Evolutionary conservation across 1,140 invertebrate genomes (phyloP).

Genomic region (Trypoxylus dichotomus): DNA sequence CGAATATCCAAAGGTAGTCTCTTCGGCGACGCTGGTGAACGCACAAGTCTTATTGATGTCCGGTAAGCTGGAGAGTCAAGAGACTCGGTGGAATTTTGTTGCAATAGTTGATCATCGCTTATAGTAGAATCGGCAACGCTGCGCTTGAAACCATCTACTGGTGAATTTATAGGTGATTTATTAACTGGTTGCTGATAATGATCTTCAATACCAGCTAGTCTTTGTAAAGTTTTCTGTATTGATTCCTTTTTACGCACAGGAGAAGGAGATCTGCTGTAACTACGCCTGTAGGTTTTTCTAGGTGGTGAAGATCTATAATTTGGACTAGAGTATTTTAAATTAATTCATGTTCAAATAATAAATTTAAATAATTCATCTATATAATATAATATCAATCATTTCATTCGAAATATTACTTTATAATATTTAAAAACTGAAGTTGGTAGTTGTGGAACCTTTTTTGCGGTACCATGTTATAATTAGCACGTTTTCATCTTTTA

Average conservation of each 20-base stretch:
- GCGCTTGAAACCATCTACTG: conserved; percentile 49
- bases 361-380: background rate
- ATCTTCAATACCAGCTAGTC: conserved; percentile 26
- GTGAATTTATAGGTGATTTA: conserved; percentile 41
- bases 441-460: too few relatives aligned
- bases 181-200: background rate
- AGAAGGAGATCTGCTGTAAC: conserved; percentile 29
- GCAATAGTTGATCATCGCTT: conserved; percentile 55
- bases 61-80: conserved; percentile 32
- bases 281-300: background rate
- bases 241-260: conserved; percentile 7
- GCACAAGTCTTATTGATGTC: background rate
- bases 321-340: background rate
- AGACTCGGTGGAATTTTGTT: conserved; percentile 37
- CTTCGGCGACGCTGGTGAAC: conserved; percentile 40
- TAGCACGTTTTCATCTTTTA: too few relatives aligned
- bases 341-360: background rate
- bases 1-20: conserved; percentile 47
- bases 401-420: too few relatives aligned
- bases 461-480: too few relatives aligned
- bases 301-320: background rate
- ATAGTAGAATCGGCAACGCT: conserved; percentile 58
- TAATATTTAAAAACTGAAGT: too few relatives aligned
- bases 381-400: too few relatives aligned
- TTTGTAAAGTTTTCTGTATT: conserved; percentile 27